phyloP scores from a whole-genome alignment of 2,113 vertebrate species.

The Myrmecobius fasciatus region DNA sequence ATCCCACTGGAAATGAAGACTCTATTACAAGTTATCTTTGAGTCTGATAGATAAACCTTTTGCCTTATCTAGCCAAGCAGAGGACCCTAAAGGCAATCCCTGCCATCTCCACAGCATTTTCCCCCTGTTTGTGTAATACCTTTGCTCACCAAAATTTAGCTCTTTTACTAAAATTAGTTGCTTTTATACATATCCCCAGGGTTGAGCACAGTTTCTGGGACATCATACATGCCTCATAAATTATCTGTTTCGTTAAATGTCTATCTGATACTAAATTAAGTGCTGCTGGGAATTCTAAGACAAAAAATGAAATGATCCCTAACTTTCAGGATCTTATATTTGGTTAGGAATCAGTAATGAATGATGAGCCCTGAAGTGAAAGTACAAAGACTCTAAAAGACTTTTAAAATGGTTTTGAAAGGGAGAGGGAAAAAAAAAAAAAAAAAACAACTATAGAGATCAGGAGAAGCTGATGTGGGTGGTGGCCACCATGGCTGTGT shows the following conservation, averaged over 20 bases:
- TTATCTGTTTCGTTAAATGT: background rate
- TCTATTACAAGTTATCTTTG: background rate
- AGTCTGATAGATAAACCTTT: background rate
- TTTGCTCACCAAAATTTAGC: background rate
- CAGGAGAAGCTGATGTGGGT: background rate
- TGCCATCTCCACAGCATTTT: too few species aligned
- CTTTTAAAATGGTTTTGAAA: background rate
- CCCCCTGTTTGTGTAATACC: background rate
- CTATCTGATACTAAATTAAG: background rate
- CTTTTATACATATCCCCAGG: background rate
- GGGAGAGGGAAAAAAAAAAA: too few species aligned
- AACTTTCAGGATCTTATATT: background rate
- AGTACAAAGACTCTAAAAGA: background rate
- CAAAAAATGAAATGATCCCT: background rate
- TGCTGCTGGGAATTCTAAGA: background rate
- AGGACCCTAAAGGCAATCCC: too few species aligned
- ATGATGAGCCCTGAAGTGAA: background rate
- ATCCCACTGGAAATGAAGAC: background rate
- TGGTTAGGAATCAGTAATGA: background rate
- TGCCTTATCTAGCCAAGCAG: background rate
- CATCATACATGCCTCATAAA: background rate
- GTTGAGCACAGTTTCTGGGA: background rate
- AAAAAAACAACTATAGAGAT: background rate
- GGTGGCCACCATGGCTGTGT: background rate
- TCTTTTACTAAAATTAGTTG: background rate